Conservation (phyloP, 2,888 invertebrate species). For the Drosophila trichaetosa region DNA sequence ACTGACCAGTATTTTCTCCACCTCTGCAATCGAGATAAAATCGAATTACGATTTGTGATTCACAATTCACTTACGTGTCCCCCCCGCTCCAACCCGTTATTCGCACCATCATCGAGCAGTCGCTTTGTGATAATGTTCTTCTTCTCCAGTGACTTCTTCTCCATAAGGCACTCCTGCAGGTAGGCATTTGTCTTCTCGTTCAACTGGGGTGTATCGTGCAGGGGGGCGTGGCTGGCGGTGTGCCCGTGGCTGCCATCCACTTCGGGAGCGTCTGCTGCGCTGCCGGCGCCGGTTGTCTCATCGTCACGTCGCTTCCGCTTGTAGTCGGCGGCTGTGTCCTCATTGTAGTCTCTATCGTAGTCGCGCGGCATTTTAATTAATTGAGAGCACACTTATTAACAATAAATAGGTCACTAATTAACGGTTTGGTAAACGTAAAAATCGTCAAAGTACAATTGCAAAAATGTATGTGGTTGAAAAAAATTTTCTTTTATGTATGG, state of each 20-base stretch:
- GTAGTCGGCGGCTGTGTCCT: slow-evolving; percentile 83
- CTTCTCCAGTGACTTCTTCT: slow-evolving; percentile 88
- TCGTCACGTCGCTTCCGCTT: slow-evolving; percentile 83
- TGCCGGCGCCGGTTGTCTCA: slow-evolving; percentile 71
- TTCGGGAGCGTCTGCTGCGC: slow-evolving; percentile 68
- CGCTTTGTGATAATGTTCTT: slow-evolving; percentile 89
- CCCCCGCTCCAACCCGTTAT: neutral
- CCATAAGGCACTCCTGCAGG: slow-evolving; percentile 89
- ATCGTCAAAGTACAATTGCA: slow-evolving; percentile 40
- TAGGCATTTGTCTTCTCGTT: slow-evolving; percentile 91
- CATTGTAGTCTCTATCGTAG: slow-evolving; percentile 83
- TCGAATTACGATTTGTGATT: neutral
- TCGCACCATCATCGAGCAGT: slow-evolving; percentile 89
- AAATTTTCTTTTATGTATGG: slow-evolving; percentile 64
- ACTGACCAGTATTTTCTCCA: slow-evolving; percentile 92
- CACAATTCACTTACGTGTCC: slow-evolving; percentile 13
- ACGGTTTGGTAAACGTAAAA: slow-evolving; percentile 19
- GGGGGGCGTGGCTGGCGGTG: slow-evolving; percentile 68
- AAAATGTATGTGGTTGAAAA: slow-evolving; percentile 39
- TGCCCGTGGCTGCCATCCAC: slow-evolving; percentile 67
- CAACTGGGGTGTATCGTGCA: slow-evolving; percentile 85
- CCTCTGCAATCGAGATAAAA: slow-evolving; percentile 66
- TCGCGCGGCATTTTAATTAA: slow-evolving; percentile 82
- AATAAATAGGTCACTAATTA: slow-evolving; percentile 7
- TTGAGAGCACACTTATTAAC: slow-evolving; percentile 9